Conservation (phyloP, 2,797 vertebrate species). For the Naso thynnoides region DNA sequence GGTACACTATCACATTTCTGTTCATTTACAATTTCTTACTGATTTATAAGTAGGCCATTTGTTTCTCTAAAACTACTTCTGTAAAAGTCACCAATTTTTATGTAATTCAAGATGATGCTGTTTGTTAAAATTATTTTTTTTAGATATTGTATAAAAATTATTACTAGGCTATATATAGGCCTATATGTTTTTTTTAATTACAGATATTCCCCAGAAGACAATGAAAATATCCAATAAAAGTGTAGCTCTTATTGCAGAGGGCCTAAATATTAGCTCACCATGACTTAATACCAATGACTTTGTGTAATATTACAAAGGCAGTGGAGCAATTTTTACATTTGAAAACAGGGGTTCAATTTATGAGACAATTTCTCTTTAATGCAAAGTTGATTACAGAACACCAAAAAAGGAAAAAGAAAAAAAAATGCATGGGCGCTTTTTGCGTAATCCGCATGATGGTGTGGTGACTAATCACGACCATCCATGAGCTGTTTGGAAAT, state of each 20-base stretch:
- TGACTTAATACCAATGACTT: not conserved
- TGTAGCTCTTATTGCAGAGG: not conserved
- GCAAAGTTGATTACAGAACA: not conserved
- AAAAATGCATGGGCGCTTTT: not conserved
- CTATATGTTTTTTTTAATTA: too few relatives aligned
- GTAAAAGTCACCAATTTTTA: not conserved
- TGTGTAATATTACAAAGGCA: not conserved
- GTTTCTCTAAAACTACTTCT: not conserved
- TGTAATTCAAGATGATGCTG: not conserved
- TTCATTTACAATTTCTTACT: not conserved
- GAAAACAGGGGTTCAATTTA: not conserved
- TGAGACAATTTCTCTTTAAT: not conserved
- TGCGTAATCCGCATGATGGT: constrained; percentile 23
- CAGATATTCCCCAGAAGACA: not conserved
- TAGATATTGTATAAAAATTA: too few relatives aligned
- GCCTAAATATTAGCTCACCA: not conserved
- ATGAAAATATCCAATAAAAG: not conserved
- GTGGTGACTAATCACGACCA: constrained; percentile 25
- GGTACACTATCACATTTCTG: not conserved
- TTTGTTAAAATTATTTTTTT: too few relatives aligned
- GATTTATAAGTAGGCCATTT: not conserved
- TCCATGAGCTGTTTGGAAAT: not conserved
- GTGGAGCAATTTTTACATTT: not conserved
- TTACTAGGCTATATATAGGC: too few relatives aligned
- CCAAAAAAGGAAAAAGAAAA: not conserved